These are phyloP conservation scores for Caerostris darwini DNA, from an alignment of 1,140 invertebrate species.

Conservation along the genomic window DNA sequence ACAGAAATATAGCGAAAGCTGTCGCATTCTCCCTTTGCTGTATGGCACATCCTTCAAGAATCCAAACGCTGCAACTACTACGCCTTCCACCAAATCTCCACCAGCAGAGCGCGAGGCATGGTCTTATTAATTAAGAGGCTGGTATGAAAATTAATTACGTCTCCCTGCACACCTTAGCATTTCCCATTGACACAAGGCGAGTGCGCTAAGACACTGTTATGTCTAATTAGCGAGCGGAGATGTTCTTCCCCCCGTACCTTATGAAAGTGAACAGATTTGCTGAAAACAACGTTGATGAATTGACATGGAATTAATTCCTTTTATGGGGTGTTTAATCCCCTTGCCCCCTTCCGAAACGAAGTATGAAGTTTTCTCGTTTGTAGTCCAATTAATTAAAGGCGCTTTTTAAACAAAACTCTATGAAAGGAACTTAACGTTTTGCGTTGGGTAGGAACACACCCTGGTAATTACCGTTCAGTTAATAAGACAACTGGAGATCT, in stretches of 20 bases:
- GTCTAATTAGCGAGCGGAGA: slow-evolving; percentile 27
- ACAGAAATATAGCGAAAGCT: neutral
- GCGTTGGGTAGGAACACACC: neutral
- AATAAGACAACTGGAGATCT: neutral
- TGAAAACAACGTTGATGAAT: slow-evolving; percentile 65
- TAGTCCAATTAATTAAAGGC: slow-evolving; percentile 51
- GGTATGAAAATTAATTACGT: slow-evolving; percentile 73
- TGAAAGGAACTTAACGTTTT: neutral
- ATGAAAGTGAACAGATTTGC: slow-evolving; percentile 14
- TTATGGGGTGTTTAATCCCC: slow-evolving; percentile 48
- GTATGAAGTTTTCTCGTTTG: slow-evolving; percentile 45
- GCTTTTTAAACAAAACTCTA: slow-evolving; percentile 48
- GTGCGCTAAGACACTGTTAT: slow-evolving; percentile 14
- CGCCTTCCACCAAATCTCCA: neutral
- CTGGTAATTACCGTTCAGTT: neutral
- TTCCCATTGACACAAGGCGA: slow-evolving; percentile 21
- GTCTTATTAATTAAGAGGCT: slow-evolving; percentile 58
- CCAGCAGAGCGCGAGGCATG: neutral
- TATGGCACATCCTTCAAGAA: neutral
- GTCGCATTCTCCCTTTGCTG: neutral
- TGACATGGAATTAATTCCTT: slow-evolving; percentile 62
- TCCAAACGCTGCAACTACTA: neutral
- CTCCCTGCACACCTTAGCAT: slow-evolving; percentile 40
- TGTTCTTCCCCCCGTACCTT: neutral
- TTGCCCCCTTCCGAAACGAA: neutral